Conservation (phyloP, 2,888 invertebrate species). For the Artemia sinica region DNA sequence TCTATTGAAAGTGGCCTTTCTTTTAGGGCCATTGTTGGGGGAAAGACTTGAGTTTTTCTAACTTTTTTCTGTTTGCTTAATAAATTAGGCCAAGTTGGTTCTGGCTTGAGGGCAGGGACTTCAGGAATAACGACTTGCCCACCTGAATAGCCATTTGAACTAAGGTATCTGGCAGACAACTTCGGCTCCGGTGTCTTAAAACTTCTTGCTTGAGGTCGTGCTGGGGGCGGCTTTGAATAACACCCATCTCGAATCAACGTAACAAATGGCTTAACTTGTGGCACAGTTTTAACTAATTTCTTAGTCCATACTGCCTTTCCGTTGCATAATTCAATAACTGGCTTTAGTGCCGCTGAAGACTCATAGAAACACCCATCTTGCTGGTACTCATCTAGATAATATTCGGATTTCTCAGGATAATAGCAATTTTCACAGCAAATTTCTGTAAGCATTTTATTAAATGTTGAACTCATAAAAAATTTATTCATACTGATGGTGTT, state of each 20-base stretch:
- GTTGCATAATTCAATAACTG: too few species aligned
- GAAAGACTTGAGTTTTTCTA: background rate
- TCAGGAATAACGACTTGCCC: background rate
- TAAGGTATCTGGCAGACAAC: background rate
- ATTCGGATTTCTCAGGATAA: too few species aligned
- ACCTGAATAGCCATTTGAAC: slow-evolving; percentile 10
- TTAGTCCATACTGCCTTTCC: too few species aligned
- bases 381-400: too few species aligned
- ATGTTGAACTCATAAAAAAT: too few species aligned
- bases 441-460: too few species aligned
- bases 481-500: too few species aligned
- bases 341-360: too few species aligned
- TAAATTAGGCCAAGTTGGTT: slow-evolving; percentile 2
- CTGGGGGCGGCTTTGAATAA: background rate
- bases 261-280: too few species aligned
- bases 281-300: too few species aligned
- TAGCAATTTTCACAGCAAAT: too few species aligned
- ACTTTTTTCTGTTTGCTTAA: background rate
- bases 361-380: too few species aligned
- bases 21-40: background rate
- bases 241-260: background rate
- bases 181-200: slow-evolving; percentile 1
- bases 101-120: background rate
- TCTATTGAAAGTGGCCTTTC: slow-evolving; percentile 1
- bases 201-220: background rate